Conservation (phyloP, 2,113 vertebrate genomes). For the Numenius arquata region DNA sequence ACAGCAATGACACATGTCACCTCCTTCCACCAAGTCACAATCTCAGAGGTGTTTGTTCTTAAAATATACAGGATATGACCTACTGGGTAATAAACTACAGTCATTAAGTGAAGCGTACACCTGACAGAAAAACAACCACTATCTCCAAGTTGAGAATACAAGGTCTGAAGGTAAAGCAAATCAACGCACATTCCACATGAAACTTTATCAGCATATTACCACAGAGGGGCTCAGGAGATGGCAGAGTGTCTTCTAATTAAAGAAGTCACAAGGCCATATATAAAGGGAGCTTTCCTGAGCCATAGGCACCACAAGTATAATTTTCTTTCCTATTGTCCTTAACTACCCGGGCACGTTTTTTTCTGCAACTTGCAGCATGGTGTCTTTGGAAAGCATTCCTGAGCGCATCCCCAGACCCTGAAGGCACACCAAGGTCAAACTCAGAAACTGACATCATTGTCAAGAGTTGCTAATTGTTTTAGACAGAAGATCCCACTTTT, state of each 20-base stretch:
- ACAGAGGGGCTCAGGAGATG: constrained; percentile 28
- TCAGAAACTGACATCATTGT: not conserved
- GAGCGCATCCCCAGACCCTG: not conserved
- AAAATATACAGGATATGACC: constrained; percentile 79
- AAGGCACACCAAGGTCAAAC: not conserved
- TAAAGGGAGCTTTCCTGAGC: not conserved
- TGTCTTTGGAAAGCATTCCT: not conserved
- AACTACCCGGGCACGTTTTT: not conserved
- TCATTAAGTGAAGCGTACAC: constrained; percentile 70
- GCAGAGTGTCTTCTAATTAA: constrained; percentile 56
- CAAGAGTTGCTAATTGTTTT: not conserved
- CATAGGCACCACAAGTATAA: not conserved
- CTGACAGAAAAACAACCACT: constrained; percentile 72
- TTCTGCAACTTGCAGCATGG: not conserved
- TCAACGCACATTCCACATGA: constrained; percentile 55
- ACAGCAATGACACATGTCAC: constrained; percentile 78
- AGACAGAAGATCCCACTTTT: not conserved
- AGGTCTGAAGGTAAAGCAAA: constrained; percentile 69
- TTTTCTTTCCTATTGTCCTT: not conserved
- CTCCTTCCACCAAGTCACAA: constrained; percentile 78
- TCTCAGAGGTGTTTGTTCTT: constrained; percentile 77
- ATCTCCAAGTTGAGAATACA: constrained; percentile 64
- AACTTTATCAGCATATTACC: constrained; percentile 47
- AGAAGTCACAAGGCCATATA: not conserved
- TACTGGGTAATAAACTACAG: constrained; percentile 76